Evolutionary conservation across 92 coral and sea anemone genomes (phyloP), one percentile per base, ranked within the genome.

Genomic region (Scolanthus callimorphus): DNA sequence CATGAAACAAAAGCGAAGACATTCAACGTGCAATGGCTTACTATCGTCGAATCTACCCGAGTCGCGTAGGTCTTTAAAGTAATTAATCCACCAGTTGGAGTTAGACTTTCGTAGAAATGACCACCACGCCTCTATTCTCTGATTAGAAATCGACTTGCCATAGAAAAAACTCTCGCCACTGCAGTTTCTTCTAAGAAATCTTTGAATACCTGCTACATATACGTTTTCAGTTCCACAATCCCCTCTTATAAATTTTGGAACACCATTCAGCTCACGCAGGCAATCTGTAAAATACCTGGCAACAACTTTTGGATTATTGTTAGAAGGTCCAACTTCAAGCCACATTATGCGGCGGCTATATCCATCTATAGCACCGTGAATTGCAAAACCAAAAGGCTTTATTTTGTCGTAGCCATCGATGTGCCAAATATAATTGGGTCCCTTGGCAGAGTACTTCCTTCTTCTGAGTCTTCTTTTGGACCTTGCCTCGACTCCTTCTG

Each of bases 91-190:
- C 63, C 63, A 57, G 23, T 24, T 30, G 12, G 63, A 23, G 29
- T 26, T 4, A n/a, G n/a, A n/a, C n/a, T n/a, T n/a, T n/a, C n/a
- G n/a, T n/a, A n/a, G n/a, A n/a, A n/a, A n/a, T n/a, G n/a, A n/a
- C 41, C 62, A 55, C 62, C 58, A 51, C 4, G 58, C 58, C 27
- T 51, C 58, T 3, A 51, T 51, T 2, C 58, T 22, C 58, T 51
- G 58, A 51, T 51, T 51, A 4, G 58, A 51, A 2, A 24, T 29
- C 2, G 58, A 51, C 12, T 20, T 51, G 28, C 58, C 58, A 51
- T 51, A 51, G 4, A 51, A 17, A 27, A 51, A 51, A 24, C 58
- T 34, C 41, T 34, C 41, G 41, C 41, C 41, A 15, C 41, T 15
- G 41, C 41, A 34, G 15, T 34, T 34, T 34, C 41, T 34, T 34